A percentile compares a stretch with the other conserved stretches of the same genome.
Evolutionary conservation across 2,797 vertebrate species (phyloP).

Genomic region (Halcyon chelicuti): DNA sequence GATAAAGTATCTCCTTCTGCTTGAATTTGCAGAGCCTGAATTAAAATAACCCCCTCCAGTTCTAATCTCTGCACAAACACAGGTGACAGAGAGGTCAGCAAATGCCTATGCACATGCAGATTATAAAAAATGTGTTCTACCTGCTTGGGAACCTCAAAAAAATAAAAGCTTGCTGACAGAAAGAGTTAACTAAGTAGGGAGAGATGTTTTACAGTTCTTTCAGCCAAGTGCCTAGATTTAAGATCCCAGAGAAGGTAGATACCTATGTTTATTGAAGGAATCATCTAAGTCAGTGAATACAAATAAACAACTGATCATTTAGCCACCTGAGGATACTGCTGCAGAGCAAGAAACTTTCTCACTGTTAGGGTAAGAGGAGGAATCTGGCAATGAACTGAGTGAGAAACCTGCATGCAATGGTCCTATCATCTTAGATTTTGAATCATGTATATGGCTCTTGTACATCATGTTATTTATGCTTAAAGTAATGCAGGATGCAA

Average conservation of each 20-base stretch:
- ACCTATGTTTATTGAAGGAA: not conserved
- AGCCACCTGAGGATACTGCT: not conserved
- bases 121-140: not conserved
- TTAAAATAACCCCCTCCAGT: not conserved
- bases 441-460: not conserved
- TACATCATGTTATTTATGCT: not conserved
- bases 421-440: not conserved
- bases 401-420: not conserved
- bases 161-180: not conserved
- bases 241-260: not conserved
- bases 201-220: not conserved
- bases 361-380: not conserved
- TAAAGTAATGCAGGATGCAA: not conserved
- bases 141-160: not conserved
- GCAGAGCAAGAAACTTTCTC: not conserved
- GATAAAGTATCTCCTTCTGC: not conserved
- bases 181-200: not conserved
- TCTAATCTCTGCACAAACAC: not conserved
- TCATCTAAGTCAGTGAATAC: not conserved
- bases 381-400: not conserved
- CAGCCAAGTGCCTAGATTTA: not conserved
- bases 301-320: not conserved
- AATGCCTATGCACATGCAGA: rapidly evolving
- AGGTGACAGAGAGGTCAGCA: not conserved
- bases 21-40: not conserved